Evolutionary conservation across 1,140 invertebrate species (phyloP).

Genomic region (Aphaenogaster ashmeadi): DNA sequence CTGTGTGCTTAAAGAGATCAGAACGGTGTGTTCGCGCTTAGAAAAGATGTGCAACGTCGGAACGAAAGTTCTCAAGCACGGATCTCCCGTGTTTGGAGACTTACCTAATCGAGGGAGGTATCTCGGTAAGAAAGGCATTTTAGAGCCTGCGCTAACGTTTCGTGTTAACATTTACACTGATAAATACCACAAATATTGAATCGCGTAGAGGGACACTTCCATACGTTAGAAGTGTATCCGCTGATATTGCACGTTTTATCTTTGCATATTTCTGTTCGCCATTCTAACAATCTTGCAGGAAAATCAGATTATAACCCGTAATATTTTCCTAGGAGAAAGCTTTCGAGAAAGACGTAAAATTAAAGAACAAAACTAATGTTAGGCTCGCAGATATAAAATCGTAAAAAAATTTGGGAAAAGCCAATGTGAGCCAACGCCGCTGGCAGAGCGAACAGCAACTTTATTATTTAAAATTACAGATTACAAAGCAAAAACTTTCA

Average conservation of each 20-base stretch:
- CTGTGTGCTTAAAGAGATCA: neutral
- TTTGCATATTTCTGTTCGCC: constrained; percentile 21
- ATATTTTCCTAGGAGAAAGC: neutral
- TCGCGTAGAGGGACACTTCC: neutral
- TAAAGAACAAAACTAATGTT: no score
- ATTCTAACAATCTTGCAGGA: neutral
- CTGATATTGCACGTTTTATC: constrained; percentile 4
- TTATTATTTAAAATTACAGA: no score
- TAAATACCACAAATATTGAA: constrained; percentile 55
- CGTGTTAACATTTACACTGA: constrained; percentile 49
- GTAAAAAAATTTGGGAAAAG: no score
- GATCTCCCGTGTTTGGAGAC: constrained; percentile 26
- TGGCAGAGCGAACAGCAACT: no score
- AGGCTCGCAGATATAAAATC: no score
- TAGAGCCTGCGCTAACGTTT: constrained; percentile 29
- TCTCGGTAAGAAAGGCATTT: constrained; percentile 36
- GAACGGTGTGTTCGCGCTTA: constrained; percentile 2
- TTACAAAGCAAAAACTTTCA: no score
- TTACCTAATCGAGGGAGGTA: constrained; percentile 37
- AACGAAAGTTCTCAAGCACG: constrained; percentile 33
- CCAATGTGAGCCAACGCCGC: no score
- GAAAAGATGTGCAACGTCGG: constrained; percentile 49
- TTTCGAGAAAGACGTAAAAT: neutral
- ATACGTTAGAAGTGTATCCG: neutral
- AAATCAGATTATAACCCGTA: neutral